These are phyloP conservation scores for Actinostola sp. DNA, from an alignment of 92 coral and sea anemone genomes.

Conservation along the genomic window DNA sequence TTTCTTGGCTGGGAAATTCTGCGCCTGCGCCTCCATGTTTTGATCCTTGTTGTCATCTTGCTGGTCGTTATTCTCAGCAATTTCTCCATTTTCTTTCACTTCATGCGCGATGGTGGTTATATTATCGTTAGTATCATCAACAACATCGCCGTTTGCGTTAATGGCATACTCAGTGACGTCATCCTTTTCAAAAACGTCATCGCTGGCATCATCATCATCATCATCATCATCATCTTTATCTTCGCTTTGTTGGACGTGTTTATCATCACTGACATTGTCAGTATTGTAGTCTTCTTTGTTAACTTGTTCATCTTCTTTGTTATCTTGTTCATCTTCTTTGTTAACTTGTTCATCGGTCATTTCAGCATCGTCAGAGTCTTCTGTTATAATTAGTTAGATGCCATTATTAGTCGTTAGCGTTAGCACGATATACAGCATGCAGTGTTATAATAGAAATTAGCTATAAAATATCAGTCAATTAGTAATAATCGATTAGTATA, in stretches of 20 bases:
- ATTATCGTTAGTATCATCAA: no score
- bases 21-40: background rate
- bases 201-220: constrained; percentile 6
- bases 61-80: background rate
- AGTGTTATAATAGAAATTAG: no score
- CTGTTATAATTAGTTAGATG: constrained; percentile 8
- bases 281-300: background rate
- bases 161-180: no score
- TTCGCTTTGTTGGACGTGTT: background rate
- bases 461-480: no score
- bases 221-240: background rate
- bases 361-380: background rate
- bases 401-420: background rate
- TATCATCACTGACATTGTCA: background rate
- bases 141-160: no score
- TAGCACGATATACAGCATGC: no score
- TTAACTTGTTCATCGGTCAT: constrained; percentile 2
- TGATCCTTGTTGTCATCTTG: background rate
- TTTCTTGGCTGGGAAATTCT: background rate
- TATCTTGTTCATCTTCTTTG: background rate
- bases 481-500: background rate
- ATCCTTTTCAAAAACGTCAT: background rate
- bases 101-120: no score
- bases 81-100: background rate
- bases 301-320: background rate